A percentile compares a stretch with the other conserved stretches of the same genome.
These are phyloP conservation scores for Psittacula echo DNA, from an alignment of 2,797 vertebrate genomes.

Conservation along the genomic window DNA sequence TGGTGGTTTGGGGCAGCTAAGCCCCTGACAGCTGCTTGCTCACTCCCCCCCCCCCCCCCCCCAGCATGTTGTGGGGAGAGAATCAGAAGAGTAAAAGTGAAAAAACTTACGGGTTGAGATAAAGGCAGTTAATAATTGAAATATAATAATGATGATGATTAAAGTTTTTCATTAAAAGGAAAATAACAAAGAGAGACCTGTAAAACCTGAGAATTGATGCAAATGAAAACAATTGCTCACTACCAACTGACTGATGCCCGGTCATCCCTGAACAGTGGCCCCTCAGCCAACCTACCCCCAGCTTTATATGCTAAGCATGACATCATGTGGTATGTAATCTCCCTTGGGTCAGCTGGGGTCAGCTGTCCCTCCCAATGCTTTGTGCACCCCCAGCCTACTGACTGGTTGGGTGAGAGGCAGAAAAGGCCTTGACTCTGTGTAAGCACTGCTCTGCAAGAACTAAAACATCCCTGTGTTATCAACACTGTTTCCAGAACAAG, in stretches of 20 bases:
- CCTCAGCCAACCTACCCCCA: not conserved
- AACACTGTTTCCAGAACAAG: not conserved
- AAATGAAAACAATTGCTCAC: not conserved
- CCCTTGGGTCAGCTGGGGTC: not conserved
- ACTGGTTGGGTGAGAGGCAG: not conserved
- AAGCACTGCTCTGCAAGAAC: not conserved
- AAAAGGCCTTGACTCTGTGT: not conserved
- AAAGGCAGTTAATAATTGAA: not conserved
- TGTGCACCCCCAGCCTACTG: not conserved
- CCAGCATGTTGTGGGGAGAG: not conserved
- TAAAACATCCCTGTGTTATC: not conserved
- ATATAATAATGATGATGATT: not conserved
- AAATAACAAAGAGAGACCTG: not conserved
- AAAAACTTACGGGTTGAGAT: not conserved
- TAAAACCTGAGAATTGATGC: not conserved
- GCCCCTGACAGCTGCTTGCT: not conserved
- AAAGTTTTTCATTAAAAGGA: not conserved
- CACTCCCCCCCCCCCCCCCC: fast-evolving
- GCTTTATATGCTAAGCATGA: not conserved
- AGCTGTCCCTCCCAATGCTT: not conserved
- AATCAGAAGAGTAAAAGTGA: not conserved
- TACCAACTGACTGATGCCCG: not conserved
- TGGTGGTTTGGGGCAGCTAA: not conserved
- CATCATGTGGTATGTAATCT: fast-evolving
- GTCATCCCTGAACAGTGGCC: not conserved